phyloP scores from a whole-genome alignment of 2,113 vertebrate genomes.

The Otolemur garnettii region DNA sequence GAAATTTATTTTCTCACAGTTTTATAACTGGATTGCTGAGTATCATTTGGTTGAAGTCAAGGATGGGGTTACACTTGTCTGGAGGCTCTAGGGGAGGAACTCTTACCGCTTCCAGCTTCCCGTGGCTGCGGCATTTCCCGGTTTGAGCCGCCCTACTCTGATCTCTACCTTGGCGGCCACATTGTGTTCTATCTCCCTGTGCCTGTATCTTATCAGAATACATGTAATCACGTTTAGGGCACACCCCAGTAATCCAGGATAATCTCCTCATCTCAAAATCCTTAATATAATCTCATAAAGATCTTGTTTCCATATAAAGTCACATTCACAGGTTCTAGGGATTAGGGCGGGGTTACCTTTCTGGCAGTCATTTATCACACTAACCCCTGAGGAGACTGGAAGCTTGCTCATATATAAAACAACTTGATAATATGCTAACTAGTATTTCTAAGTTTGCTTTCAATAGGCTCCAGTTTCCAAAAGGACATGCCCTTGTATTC shows the following conservation, averaged over 20 bases:
- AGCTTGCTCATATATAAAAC: too few relatives aligned
- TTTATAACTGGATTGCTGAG: not conserved
- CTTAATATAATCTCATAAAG: not conserved
- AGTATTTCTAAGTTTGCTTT: too few relatives aligned
- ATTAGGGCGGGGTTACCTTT: not conserved
- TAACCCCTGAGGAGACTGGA: too few relatives aligned
- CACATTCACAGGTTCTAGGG: not conserved
- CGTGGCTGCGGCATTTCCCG: not conserved
- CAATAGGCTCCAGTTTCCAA: too few relatives aligned
- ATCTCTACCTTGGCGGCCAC: not conserved
- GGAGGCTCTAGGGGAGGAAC: not conserved
- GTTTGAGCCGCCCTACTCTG: not conserved
- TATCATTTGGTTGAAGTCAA: not conserved
- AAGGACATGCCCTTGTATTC: too few relatives aligned
- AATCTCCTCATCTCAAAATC: not conserved
- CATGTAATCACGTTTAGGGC: not conserved
- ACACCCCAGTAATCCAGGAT: not conserved
- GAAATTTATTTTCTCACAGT: not conserved
- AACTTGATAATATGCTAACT: too few relatives aligned
- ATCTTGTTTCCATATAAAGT: not conserved
- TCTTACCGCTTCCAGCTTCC: not conserved
- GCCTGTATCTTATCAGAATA: not conserved
- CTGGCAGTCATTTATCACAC: not conserved
- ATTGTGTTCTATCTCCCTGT: not conserved
- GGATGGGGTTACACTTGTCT: not conserved